These are phyloP conservation scores for Rhadinocentrus ornatus DNA, from an alignment of 2,797 vertebrate genomes.

Conservation along the genomic window DNA sequence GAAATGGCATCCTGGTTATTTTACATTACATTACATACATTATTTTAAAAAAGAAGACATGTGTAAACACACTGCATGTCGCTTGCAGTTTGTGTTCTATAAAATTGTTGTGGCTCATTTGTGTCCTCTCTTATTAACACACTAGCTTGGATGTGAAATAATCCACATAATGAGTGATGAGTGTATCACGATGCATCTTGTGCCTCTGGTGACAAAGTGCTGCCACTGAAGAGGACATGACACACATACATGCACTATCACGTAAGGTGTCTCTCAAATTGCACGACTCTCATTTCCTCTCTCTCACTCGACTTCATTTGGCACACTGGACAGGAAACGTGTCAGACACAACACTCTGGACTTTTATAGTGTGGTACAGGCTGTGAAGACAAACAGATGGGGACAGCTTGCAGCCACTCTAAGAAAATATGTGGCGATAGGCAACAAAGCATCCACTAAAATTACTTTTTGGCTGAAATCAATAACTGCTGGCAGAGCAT, in stretches of 20 bases:
- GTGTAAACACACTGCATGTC: neutral
- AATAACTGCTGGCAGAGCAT: conserved; percentile 45
- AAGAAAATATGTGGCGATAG: conserved; percentile 63
- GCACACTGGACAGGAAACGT: conserved; percentile 59
- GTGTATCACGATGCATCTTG: conserved; percentile 1
- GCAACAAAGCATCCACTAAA: conserved; percentile 39
- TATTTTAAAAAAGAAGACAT: neutral
- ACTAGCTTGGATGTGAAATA: conserved; percentile 10
- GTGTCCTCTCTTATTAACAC: conserved; percentile 2
- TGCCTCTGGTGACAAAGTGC: conserved; percentile 10
- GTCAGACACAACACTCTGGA: conserved; percentile 67
- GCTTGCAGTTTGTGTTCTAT: neutral
- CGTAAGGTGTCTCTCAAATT: conserved; percentile 51
- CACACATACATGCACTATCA: conserved; percentile 27
- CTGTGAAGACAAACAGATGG: conserved; percentile 67
- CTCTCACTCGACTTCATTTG: conserved; percentile 49
- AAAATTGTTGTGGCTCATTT: neutral
- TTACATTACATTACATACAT: no score
- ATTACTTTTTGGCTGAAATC: conserved; percentile 57
- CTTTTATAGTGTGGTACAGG: conserved; percentile 48
- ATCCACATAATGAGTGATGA: neutral
- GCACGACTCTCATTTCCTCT: conserved; percentile 64
- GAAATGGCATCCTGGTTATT: conserved; percentile 11
- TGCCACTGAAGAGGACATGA: conserved; percentile 12
- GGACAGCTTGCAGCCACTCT: conserved; percentile 62